Conservation (phyloP, 2,113 vertebrate genomes). For the Hypanus sabinus region DNA sequence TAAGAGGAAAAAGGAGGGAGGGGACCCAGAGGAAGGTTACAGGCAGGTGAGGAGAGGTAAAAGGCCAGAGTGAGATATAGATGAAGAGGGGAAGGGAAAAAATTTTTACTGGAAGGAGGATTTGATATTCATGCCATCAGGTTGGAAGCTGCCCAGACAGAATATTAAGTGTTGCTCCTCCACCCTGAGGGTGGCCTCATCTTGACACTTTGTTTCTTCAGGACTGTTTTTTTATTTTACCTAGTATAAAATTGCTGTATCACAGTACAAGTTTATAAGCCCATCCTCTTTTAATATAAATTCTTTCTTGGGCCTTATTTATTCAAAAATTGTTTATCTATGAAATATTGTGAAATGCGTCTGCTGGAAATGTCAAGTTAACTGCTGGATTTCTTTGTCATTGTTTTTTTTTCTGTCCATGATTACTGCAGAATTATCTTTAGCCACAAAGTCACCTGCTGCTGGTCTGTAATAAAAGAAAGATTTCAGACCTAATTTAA, state of each 20-base stretch:
- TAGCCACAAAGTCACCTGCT: slow-evolving; percentile 8
- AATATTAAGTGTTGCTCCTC: too few species aligned
- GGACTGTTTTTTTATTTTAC: background rate
- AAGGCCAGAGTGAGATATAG: too few species aligned
- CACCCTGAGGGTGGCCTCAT: too few species aligned
- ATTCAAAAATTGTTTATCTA: background rate
- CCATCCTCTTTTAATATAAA: background rate
- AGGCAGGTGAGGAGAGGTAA: too few species aligned
- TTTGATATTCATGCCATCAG: too few species aligned
- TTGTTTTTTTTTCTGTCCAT: background rate
- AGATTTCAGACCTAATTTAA: background rate
- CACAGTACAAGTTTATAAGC: background rate
- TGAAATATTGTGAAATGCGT: background rate
- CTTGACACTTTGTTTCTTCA: background rate
- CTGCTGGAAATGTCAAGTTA: slow-evolving; percentile 32
- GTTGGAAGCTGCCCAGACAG: too few species aligned
- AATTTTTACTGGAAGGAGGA: too few species aligned
- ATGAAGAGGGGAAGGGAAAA: too few species aligned
- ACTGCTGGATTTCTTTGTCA: background rate
- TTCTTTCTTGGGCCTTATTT: background rate
- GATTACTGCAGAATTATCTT: background rate
- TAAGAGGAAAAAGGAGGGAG: too few species aligned
- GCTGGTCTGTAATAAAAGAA: background rate
- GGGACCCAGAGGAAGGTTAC: too few species aligned
- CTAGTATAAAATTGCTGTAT: background rate